phyloP scores from a whole-genome alignment of 2,888 invertebrate genomes.

The Maniola hyperantus region DNA sequence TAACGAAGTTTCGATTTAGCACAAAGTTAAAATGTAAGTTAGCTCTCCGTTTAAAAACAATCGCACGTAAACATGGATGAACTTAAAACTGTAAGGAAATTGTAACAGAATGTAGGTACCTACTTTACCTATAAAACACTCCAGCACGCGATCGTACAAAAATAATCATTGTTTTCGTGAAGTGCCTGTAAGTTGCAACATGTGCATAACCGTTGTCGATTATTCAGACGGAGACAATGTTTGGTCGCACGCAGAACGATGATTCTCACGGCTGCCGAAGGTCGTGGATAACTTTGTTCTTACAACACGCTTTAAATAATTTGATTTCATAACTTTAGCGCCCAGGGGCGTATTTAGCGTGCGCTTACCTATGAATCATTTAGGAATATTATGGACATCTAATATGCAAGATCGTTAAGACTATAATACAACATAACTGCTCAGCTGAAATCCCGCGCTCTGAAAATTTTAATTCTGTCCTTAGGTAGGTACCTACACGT shows the following conservation, averaged over 20 bases:
- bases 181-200: conserved; percentile 57
- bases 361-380: conserved; percentile 30
- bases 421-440: not conserved
- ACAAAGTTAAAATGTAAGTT: not conserved
- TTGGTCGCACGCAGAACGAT: conserved; percentile 66
- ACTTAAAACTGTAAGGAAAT: conserved; percentile 14
- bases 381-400: conserved; percentile 28
- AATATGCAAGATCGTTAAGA: not conserved
- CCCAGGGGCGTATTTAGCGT: conserved; percentile 59
- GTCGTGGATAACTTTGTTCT: conserved; percentile 74
- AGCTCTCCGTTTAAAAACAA: not conserved
- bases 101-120: conserved; percentile 20
- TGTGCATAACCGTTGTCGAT: conserved; percentile 68
- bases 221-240: conserved; percentile 79
- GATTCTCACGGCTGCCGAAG: conserved; percentile 79
- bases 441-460: not conserved
- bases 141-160: conserved; percentile 56
- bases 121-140: conserved; percentile 16
- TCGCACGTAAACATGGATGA: not conserved
- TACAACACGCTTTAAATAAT: conserved; percentile 79
- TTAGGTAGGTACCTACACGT: not conserved
- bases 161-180: conserved; percentile 59
- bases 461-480: not conserved
- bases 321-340: conserved; percentile 74
- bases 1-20: not conserved